Evolutionary conservation across 2,113 vertebrate species (phyloP).

Genomic region (Dipodomys spectabilis): DNA sequence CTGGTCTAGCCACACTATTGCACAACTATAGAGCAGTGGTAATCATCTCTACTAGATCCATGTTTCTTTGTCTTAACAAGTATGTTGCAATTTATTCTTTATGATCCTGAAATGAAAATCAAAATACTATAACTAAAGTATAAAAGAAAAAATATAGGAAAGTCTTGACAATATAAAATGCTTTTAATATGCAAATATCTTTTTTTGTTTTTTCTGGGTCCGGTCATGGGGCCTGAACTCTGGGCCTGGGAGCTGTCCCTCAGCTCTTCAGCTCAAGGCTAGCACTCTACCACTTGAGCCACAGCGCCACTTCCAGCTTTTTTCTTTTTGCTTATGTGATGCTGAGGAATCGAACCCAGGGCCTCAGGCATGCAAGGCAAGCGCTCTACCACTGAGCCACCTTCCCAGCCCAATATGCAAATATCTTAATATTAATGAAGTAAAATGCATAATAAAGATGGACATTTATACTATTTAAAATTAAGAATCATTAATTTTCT

Average conservation of each 20-base stretch:
- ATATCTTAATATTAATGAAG: background rate
- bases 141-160: background rate
- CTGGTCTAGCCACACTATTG: background rate
- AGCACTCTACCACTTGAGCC: too few relatives aligned
- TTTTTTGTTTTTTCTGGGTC: background rate
- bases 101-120: background rate
- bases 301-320: too few relatives aligned
- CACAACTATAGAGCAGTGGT: background rate
- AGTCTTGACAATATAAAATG: background rate
- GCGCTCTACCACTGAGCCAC: too few relatives aligned
- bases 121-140: slow-evolving; percentile 25
- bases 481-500: too few relatives aligned
- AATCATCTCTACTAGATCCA: background rate
- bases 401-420: background rate
- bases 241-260: too few relatives aligned
- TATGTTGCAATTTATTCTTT: background rate
- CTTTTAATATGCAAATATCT: background rate
- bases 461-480: too few relatives aligned
- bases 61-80: background rate
- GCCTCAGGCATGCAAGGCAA: too few relatives aligned
- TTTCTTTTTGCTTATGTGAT: too few relatives aligned
- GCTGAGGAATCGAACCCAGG: too few relatives aligned
- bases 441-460: background rate
- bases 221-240: too few relatives aligned
- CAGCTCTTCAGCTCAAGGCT: too few relatives aligned